phyloP scores from a whole-genome alignment of 2,113 vertebrate genomes.

The Rhea pennata region DNA sequence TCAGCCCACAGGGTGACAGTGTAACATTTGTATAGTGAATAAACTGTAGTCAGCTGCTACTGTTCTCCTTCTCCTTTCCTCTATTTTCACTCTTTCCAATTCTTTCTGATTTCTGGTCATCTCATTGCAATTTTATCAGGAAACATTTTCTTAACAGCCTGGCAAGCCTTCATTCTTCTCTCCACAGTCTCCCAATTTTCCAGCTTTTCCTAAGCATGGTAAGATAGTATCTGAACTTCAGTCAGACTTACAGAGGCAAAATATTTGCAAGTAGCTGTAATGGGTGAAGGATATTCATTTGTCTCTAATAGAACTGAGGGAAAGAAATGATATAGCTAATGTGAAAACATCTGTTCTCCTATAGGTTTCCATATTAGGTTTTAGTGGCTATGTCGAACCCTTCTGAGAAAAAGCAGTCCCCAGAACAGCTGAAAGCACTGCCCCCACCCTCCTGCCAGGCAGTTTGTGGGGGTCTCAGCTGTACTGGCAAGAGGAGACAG shows the following conservation, averaged over 20 bases:
- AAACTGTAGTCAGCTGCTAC: background rate
- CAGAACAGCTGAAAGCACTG: background rate
- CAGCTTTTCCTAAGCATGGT: background rate
- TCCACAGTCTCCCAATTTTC: background rate
- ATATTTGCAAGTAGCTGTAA: background rate
- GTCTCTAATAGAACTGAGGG: background rate
- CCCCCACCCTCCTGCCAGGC: too few relatives aligned
- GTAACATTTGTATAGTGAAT: background rate
- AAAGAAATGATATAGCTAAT: background rate
- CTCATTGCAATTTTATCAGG: background rate
- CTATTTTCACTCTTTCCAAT: background rate
- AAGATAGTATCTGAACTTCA: background rate
- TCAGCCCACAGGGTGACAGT: background rate
- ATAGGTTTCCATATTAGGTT: background rate
- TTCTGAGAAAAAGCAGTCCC: background rate
- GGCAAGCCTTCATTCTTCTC: background rate
- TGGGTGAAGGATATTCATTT: background rate
- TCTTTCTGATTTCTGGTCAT: background rate
- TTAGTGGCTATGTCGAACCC: background rate
- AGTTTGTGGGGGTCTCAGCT: too few relatives aligned
- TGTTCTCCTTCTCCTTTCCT: background rate
- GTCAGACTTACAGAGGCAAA: background rate
- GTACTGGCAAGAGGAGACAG: too few relatives aligned
- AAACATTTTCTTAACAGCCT: background rate
- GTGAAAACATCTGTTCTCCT: background rate